A percentile compares a stretch with the other conserved stretches of the same genome.
Conservation (phyloP, 2,113 vertebrate genomes). For the Bostrychus sinensis region DNA sequence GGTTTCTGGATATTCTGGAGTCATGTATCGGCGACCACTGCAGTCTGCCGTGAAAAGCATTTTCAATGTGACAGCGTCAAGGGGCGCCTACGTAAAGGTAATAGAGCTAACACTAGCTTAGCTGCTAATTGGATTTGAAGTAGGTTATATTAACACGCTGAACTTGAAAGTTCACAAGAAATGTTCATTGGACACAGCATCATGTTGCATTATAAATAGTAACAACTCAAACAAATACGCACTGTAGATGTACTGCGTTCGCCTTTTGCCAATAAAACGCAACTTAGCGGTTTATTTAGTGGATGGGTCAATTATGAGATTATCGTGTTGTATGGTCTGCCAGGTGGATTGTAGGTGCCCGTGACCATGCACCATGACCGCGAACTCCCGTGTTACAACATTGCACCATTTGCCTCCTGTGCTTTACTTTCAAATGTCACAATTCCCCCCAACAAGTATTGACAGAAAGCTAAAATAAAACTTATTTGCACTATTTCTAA, state of each 20-base stretch:
- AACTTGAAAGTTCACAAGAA: neutral
- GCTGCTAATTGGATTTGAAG: constrained; percentile 23
- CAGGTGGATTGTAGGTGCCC: neutral
- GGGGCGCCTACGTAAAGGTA: constrained; percentile 70
- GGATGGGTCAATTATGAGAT: neutral
- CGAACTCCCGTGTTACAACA: neutral
- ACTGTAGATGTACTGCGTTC: neutral
- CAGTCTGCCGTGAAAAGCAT: constrained; percentile 62
- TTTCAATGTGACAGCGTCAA: constrained; percentile 33
- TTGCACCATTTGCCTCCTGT: neutral
- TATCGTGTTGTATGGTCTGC: neutral
- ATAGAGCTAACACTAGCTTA: constrained; percentile 45
- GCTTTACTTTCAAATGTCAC: neutral
- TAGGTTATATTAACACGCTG: neutral
- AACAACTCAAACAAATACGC: neutral
- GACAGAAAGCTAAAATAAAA: too few relatives aligned
- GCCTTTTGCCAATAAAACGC: neutral
- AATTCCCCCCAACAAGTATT: neutral
- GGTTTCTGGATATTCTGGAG: constrained; percentile 26
- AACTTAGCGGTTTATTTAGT: neutral
- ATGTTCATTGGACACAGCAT: neutral
- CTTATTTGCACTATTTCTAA: too few relatives aligned
- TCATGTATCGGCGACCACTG: constrained; percentile 78
- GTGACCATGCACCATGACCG: neutral
- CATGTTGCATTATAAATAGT: neutral